phyloP scores from a whole-genome alignment of 2,797 vertebrate genomes.

The Bovichtus variegatus region DNA sequence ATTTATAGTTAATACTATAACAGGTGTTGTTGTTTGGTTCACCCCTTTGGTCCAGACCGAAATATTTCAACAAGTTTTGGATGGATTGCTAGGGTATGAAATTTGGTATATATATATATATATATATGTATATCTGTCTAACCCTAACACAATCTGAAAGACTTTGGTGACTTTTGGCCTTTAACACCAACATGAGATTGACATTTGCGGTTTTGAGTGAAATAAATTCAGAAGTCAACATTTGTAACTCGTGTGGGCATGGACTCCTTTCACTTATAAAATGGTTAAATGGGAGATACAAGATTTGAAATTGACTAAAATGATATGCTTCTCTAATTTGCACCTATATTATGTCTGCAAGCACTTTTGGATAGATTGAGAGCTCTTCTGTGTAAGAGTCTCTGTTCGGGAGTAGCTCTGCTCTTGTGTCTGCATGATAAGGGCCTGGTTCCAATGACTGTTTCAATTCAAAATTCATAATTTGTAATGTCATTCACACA shows the following conservation, averaged over 20 bases:
- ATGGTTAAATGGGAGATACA: slow-evolving; percentile 24
- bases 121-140: background rate
- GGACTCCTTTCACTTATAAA: slow-evolving; percentile 26
- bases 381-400: slow-evolving; percentile 63
- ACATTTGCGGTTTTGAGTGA: background rate
- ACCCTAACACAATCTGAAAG: too few species aligned
- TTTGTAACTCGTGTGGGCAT: background rate
- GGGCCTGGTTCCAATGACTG: slow-evolving; percentile 53
- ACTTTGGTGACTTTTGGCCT: background rate
- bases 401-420: slow-evolving; percentile 65
- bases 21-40: background rate
- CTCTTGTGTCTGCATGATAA: slow-evolving; percentile 63
- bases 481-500: slow-evolving; percentile 64
- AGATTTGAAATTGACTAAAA: slow-evolving; percentile 45
- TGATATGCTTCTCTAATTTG: slow-evolving; percentile 52
- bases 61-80: background rate
- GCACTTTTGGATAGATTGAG: slow-evolving; percentile 60
- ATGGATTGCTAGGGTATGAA: background rate
- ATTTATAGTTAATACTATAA: background rate
- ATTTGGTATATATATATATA: too few species aligned
- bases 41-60: background rate
- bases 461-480: slow-evolving; percentile 66
- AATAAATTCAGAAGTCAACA: background rate
- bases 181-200: background rate
- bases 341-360: slow-evolving; percentile 47